Evolutionary conservation across 2,888 invertebrate genomes (phyloP).

Genomic region (Drosophila differens): DNA sequence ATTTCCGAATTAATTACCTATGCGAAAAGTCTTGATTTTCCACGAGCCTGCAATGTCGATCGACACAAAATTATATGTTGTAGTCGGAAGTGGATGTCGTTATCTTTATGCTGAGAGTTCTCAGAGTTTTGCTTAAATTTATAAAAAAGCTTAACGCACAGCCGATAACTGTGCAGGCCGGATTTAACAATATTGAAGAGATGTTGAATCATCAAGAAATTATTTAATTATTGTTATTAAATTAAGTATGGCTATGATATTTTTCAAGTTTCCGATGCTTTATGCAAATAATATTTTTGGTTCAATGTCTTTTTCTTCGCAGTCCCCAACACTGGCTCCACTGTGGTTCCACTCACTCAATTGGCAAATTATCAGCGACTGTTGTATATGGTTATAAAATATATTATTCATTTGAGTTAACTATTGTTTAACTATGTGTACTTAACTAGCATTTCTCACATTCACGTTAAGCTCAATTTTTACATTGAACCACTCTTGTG

Average conservation of each 20-base stretch:
- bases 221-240: neutral
- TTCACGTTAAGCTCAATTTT: neutral
- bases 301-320: neutral
- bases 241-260: neutral
- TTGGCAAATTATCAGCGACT: neutral
- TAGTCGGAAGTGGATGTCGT: neutral
- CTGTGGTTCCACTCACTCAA: neutral
- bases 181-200: neutral
- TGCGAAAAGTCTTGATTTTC: neutral
- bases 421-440: neutral
- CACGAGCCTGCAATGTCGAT: neutral
- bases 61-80: neutral
- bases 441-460: neutral
- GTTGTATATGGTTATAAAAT: neutral
- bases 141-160: neutral
- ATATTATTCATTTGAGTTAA: neutral
- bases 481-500: neutral
- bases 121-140: neutral
- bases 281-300: neutral
- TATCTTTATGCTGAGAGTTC: neutral
- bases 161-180: neutral
- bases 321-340: too few relatives aligned
- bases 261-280: neutral
- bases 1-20: neutral
- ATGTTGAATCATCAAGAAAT: neutral